Percentiles rank a stretch among this genome's conserved stretches.
Conservation (phyloP, 2,797 vertebrate species). For the Phalloptychus januarius region DNA sequence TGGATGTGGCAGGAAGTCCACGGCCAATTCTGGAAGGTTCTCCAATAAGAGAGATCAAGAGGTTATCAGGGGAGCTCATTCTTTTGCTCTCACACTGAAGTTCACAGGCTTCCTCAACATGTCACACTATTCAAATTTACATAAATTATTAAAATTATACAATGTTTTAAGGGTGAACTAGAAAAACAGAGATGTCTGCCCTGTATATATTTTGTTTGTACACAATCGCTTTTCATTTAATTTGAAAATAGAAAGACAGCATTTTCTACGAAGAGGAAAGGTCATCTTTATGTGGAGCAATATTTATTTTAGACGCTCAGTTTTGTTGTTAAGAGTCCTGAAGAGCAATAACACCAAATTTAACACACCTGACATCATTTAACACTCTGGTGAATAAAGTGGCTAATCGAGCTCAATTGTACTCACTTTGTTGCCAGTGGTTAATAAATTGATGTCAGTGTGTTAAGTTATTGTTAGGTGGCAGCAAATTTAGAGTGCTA, state of each 20-base stretch:
- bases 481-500: not conserved
- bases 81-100: constrained; percentile 11
- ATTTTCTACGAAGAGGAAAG: too few species aligned
- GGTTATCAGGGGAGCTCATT: constrained; percentile 17
- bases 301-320: too few species aligned
- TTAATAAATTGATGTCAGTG: not conserved
- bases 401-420: not conserved
- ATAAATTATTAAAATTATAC: not conserved
- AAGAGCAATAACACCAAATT: too few species aligned
- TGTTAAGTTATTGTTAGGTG: not conserved
- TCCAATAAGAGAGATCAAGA: constrained; percentile 28
- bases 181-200: not conserved
- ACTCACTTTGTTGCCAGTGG: not conserved
- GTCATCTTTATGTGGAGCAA: too few species aligned
- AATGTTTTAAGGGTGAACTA: not conserved
- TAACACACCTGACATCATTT: not conserved
- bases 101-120: not conserved
- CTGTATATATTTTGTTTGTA: too few species aligned
- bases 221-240: not conserved
- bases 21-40: constrained; percentile 28
- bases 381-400: not conserved
- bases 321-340: too few species aligned
- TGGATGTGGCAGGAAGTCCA: constrained; percentile 44
- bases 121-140: not conserved
- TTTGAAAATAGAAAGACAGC: not conserved